A percentile compares a stretch with the other conserved stretches of the same genome.
phyloP scores from a whole-genome alignment of 2,797 vertebrate species.

The Poecilia picta region DNA sequence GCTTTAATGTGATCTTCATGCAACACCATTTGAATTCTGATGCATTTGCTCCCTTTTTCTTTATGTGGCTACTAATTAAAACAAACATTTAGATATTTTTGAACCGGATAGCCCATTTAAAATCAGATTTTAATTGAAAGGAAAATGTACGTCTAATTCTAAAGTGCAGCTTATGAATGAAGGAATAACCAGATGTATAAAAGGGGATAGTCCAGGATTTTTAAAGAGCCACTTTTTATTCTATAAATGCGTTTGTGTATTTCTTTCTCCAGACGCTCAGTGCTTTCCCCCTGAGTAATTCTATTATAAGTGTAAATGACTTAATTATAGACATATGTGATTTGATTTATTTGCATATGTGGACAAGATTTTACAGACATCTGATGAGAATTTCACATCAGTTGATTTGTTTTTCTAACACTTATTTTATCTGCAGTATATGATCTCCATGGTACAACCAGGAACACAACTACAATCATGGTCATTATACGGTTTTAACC shows the following conservation, averaged over 20 bases:
- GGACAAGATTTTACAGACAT: too few species aligned
- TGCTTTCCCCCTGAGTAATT: too few species aligned
- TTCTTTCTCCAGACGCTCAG: too few species aligned
- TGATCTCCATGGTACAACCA: too few species aligned
- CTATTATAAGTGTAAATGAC: too few species aligned
- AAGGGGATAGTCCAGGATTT: neutral
- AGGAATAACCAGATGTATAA: neutral
- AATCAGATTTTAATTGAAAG: neutral
- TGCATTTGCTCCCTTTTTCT: neutral
- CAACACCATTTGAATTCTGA: conserved; percentile 32
- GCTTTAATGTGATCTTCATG: conserved; percentile 47
- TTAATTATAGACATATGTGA: too few species aligned
- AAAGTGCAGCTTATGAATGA: neutral
- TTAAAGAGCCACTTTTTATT: neutral
- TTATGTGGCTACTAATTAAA: neutral
- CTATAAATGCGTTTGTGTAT: too few species aligned
- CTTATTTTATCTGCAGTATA: too few species aligned
- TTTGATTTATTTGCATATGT: too few species aligned
- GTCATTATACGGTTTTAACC: neutral
- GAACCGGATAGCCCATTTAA: neutral
- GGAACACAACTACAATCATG: neutral
- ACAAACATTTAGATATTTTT: neutral
- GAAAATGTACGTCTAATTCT: neutral
- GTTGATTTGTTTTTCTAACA: neutral
- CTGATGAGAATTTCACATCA: neutral